Conservation (phyloP, 1,140 invertebrate genomes). For the Acromyrmex echinatior region DNA sequence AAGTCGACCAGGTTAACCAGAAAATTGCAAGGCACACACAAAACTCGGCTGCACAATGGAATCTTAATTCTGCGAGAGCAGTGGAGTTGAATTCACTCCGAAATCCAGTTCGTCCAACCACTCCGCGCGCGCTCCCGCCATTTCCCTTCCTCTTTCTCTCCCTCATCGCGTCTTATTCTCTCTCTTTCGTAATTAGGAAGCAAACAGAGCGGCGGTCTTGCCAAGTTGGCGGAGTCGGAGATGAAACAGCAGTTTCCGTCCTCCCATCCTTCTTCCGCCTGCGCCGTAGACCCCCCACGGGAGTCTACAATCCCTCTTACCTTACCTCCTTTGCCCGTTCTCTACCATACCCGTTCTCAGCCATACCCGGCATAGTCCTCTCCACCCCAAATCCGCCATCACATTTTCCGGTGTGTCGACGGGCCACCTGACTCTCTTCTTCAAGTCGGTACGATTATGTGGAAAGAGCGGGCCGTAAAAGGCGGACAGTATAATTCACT, state of each 20-base stretch:
- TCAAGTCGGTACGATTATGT: slow-evolving; percentile 50
- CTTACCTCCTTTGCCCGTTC: neutral
- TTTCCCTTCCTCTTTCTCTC: slow-evolving; percentile 32
- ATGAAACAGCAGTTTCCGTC: slow-evolving; percentile 82
- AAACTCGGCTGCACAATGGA: slow-evolving; percentile 79
- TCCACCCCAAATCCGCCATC: slow-evolving; percentile 35
- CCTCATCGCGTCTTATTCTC: slow-evolving; percentile 68
- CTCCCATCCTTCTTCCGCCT: slow-evolving; percentile 72
- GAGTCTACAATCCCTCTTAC: slow-evolving; percentile 17
- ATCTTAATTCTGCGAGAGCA: slow-evolving; percentile 78
- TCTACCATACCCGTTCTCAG: neutral
- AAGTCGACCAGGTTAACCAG: slow-evolving; percentile 77
- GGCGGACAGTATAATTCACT: slow-evolving; percentile 71
- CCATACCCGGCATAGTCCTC: neutral
- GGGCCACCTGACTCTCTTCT: slow-evolving; percentile 63
- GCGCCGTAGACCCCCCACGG: slow-evolving; percentile 35
- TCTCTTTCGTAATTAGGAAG: slow-evolving; percentile 81
- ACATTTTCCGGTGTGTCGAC: slow-evolving; percentile 55
- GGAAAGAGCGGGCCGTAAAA: slow-evolving; percentile 46
- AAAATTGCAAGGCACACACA: slow-evolving; percentile 81
- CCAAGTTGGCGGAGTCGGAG: slow-evolving; percentile 80
- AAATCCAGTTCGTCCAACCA: neutral
- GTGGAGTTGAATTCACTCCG: slow-evolving; percentile 66
- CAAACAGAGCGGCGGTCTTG: slow-evolving; percentile 80
- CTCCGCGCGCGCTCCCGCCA: neutral